A percentile compares a stretch with the other conserved stretches of the same genome.
These are phyloP conservation scores for Maconellicoccus hirsutus DNA, from an alignment of 1,140 invertebrate species.

Conservation along the genomic window DNA sequence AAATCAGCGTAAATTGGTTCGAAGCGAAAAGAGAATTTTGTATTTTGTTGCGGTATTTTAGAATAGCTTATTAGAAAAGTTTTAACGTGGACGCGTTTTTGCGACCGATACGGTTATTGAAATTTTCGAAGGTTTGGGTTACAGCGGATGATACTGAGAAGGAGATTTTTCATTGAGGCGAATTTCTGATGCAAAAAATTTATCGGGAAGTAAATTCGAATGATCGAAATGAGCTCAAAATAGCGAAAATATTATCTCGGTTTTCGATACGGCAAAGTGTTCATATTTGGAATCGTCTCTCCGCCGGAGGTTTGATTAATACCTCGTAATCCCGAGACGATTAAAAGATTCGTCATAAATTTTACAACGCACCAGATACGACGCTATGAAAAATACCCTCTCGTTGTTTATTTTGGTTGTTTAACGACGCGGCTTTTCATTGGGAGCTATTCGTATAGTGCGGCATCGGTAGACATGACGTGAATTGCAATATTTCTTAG, in stretches of 20 bases:
- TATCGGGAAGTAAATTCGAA: too few relatives aligned
- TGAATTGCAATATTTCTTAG: slow-evolving; percentile 1
- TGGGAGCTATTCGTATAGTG: not conserved
- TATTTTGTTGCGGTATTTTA: not conserved
- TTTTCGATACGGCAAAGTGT: too few relatives aligned
- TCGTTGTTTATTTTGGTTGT: too few relatives aligned
- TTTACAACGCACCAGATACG: not conserved
- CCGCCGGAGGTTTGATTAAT: not conserved
- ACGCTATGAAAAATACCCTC: not conserved
- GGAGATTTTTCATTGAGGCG: too few relatives aligned
- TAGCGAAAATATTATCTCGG: too few relatives aligned
- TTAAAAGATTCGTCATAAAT: not conserved
- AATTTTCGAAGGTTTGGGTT: not conserved
- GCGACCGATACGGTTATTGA: not conserved
- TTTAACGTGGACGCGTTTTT: not conserved
- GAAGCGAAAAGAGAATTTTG: not conserved
- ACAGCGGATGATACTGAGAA: not conserved
- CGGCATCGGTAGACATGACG: not conserved
- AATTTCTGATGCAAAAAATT: not conserved
- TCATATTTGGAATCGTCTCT: not conserved
- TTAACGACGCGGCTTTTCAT: not conserved
- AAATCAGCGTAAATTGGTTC: not conserved
- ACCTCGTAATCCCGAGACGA: not conserved
- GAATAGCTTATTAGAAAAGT: slow-evolving; percentile 5
- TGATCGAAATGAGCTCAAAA: too few relatives aligned